Evolutionary conservation across 2,888 invertebrate species (phyloP), one percentile per base, ranked within the genome.

Genomic region (Lithophane leautieri): DNA sequence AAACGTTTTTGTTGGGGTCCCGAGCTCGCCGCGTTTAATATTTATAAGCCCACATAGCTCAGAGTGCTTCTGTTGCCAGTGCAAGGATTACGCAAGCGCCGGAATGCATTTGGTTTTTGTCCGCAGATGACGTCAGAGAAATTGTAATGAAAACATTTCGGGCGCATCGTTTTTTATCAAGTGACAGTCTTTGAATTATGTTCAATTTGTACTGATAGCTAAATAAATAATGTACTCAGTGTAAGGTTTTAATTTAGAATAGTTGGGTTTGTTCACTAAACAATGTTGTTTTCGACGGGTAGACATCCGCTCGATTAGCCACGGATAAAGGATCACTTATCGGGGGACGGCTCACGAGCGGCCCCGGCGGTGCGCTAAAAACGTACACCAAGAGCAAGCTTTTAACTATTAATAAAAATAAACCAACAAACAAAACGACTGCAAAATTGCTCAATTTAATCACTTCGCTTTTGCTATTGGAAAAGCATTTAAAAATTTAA

Each of bases 1-100:
- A 95, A 96, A 95, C 94, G 95, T 96, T 96, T 95, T 95, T 95
- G 95, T 95, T 94, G 93, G 91, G 93, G 93, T 93, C 92, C 93
- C 92, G 90, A 82, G 90, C 90, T 92, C 91, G 90, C 90, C 88
- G 88, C 91, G 93, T 95, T 95, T 95, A 95, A 95, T 96, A 96
- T 96, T 96, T 96, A 96, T 95, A 95, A 94, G 94, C 90, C 91
- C 91, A 92, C 91, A 93, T 93, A 94, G 94, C 91, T 92, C 92
- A 90, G 90, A 92, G 93, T 92, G 93, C 93, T 92, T 92, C 93
- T 91, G 92, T 91, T 93, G 88, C 92, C 90, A 90, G 90, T 94
- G 94, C 93, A 94, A 92, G 93, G 93, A 94, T 95, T 94, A 95
- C 90, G 90, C 85, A 84, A 88, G 91, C 90, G 89, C 86, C 83